These are phyloP conservation scores for Drosophila sproati DNA, from an alignment of 1,140 invertebrate species.

Conservation along the genomic window DNA sequence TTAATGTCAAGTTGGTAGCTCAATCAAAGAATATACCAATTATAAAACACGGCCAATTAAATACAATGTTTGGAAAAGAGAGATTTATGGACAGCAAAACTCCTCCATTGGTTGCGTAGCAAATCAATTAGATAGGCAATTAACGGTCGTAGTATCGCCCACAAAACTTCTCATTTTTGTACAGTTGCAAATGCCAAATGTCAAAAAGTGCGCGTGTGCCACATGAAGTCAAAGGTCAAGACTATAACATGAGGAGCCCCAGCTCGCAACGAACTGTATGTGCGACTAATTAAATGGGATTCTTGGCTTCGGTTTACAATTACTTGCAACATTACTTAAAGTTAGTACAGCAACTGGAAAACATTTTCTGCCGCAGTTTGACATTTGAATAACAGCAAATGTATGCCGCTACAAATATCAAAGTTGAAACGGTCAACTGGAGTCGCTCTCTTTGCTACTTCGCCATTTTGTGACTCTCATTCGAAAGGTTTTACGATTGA, in stretches of 20 bases:
- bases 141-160: conserved; percentile 29
- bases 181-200: conserved; percentile 42
- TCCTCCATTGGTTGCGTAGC: conserved; percentile 23
- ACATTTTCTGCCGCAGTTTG: conserved; percentile 8
- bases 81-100: neutral
- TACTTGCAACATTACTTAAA: conserved; percentile 4
- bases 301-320: conserved; percentile 2
- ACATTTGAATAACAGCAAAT: conserved; percentile 24
- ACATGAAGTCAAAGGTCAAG: conserved; percentile 33
- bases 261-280: neutral
- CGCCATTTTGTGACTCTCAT: neutral
- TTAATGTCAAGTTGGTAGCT: too few relatives aligned
- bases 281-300: conserved; percentile 43
- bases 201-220: conserved; percentile 12
- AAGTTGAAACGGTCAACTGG: conserved; percentile 49
- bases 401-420: conserved; percentile 43
- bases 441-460: neutral
- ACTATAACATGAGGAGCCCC: neutral
- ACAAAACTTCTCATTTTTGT: conserved; percentile 10
- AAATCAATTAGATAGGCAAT: conserved; percentile 63
- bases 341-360: conserved; percentile 14
- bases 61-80: neutral
- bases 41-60: conserved; percentile 20
- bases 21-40: neutral
- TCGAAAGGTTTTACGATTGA: conserved; percentile 18